Percentiles rank a stretch among this genome's conserved stretches.
Evolutionary conservation across 2,888 invertebrate species (phyloP).

Genomic region (Aelia acuminata): DNA sequence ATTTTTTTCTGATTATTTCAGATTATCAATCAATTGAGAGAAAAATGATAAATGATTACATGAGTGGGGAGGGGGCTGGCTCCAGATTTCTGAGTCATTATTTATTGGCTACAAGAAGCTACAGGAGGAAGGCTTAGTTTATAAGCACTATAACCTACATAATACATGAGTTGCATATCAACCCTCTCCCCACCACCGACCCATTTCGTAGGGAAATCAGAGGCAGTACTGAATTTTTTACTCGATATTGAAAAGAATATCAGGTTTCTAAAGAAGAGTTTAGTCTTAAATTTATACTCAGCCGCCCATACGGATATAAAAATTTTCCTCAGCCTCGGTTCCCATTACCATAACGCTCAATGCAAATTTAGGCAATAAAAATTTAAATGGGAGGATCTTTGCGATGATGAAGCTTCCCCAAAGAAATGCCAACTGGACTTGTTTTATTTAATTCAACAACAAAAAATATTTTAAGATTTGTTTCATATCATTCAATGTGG

Average conservation of each 20-base stretch:
- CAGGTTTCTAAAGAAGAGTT: conserved; percentile 30
- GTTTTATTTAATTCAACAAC: not conserved
- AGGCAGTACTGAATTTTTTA: conserved; percentile 46
- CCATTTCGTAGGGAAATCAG: conserved; percentile 42
- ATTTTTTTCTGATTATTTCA: not conserved
- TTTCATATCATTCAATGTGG: too few relatives aligned
- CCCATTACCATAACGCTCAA: not conserved
- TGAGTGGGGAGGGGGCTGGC: not conserved
- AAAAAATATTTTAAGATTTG: too few relatives aligned
- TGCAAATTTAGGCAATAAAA: conserved; percentile 11
- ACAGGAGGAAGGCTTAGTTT: conserved; percentile 2
- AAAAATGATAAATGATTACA: not conserved
- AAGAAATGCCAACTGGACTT: not conserved
- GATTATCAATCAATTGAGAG: not conserved
- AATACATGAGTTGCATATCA: conserved; percentile 39
- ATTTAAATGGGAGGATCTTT: not conserved
- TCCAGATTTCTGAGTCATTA: not conserved
- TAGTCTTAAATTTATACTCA: conserved; percentile 21
- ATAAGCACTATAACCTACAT: conserved; percentile 37
- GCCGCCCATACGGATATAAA: not conserved
- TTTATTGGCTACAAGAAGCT: conserved; percentile 36
- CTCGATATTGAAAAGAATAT: conserved; percentile 51
- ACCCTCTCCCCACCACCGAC: not conserved
- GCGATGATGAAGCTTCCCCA: not conserved
- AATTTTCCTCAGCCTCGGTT: not conserved